Evolutionary conservation across 2,888 invertebrate genomes (phyloP).

Genomic region (Oscheius sp.): DNA sequence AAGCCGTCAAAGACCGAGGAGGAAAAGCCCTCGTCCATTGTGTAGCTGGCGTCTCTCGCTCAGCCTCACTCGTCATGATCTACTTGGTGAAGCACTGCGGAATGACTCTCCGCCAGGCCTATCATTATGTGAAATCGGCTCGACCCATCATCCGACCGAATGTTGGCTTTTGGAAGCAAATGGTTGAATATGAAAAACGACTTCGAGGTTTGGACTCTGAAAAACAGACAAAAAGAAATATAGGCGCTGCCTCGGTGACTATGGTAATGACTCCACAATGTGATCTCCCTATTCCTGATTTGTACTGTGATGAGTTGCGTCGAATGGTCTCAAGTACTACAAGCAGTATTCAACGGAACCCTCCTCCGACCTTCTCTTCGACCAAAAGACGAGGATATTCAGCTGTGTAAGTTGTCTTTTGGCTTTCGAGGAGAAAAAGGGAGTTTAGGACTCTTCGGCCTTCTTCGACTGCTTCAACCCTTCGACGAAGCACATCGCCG

Average conservation of each 20-base stretch:
- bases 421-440: not conserved
- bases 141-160: constrained; percentile 87
- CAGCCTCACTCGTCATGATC: constrained; percentile 84
- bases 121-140: constrained; percentile 73
- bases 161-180: constrained; percentile 87
- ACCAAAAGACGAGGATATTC: constrained; percentile 31
- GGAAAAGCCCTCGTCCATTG: constrained; percentile 86
- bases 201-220: constrained; percentile 46
- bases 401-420: constrained; percentile 7
- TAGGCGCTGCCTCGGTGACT: constrained; percentile 55
- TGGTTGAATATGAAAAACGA: constrained; percentile 81
- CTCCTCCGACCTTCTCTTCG: constrained; percentile 13
- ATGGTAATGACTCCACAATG: constrained; percentile 65
- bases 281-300: constrained; percentile 66
- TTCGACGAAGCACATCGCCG: constrained; percentile 21
- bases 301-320: constrained; percentile 62
- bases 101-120: constrained; percentile 77
- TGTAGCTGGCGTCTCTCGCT: constrained; percentile 87
- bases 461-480: constrained; percentile 1
- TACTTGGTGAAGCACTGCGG: constrained; percentile 86
- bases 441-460: constrained; percentile 21
- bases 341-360: not conserved
- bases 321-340: constrained; percentile 25
- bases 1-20: constrained; percentile 66
- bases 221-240: not conserved